Conservation (phyloP, 2,888 invertebrate genomes). For the Lacanobia wlatinum region DNA sequence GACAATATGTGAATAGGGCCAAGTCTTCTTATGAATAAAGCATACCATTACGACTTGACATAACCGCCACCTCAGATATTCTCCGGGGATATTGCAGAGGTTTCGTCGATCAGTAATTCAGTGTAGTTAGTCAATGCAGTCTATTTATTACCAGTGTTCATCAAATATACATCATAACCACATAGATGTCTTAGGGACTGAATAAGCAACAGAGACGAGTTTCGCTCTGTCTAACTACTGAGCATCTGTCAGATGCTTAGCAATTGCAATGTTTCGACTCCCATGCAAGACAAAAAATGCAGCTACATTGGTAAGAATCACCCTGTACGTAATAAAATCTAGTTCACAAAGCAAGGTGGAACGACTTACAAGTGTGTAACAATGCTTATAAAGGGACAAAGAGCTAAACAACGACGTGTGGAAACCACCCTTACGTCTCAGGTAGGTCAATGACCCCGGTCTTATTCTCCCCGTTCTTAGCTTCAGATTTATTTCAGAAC, state of each 20-base stretch:
- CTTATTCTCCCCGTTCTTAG: constrained; percentile 67
- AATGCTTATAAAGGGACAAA: constrained; percentile 81
- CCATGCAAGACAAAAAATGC: neutral
- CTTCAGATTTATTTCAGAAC: constrained; percentile 61
- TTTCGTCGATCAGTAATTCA: constrained; percentile 20
- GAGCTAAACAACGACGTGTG: constrained; percentile 77
- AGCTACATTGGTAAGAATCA: constrained; percentile 47
- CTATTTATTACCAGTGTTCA: constrained; percentile 9
- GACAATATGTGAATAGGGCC: constrained; percentile 15
- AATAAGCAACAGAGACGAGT: neutral
- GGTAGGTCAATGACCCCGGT: constrained; percentile 77
- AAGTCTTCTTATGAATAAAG: constrained; percentile 27
- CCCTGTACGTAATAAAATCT: constrained; percentile 72
- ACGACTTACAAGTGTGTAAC: constrained; percentile 83
- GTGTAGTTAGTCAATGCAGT: neutral
- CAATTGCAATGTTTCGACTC: neutral
- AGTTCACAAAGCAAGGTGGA: constrained; percentile 79
- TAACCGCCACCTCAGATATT: neutral
- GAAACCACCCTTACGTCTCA: constrained; percentile 77
- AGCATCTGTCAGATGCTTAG: neutral
- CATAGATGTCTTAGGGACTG: too few species aligned
- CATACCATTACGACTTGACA: constrained; percentile 1
- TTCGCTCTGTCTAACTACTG: neutral
- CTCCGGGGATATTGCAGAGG: neutral
- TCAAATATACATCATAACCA: neutral